A percentile compares a stretch with the other conserved stretches of the same genome.
Conservation (phyloP, 1,140 invertebrate genomes). For the Hermetia illucens region DNA sequence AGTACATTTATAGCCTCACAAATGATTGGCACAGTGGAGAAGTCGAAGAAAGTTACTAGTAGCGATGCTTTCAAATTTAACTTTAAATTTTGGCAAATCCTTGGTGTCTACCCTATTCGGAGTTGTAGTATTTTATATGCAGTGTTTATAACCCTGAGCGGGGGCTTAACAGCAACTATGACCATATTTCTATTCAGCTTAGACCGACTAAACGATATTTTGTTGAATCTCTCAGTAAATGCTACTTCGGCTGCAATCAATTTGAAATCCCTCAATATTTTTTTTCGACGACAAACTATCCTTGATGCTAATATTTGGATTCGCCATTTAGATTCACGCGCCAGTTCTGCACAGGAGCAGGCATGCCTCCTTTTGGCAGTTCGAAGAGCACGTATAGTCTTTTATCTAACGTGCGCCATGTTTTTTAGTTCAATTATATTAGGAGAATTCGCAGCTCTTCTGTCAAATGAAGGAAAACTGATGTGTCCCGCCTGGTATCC, state of each 20-base stretch:
- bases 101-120: conserved; percentile 11
- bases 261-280: conserved; percentile 22
- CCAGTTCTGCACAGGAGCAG: conserved; percentile 9
- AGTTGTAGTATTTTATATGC: conserved; percentile 6
- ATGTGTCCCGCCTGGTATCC: conserved; percentile 23
- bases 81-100: conserved; percentile 17
- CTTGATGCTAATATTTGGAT: conserved; percentile 10
- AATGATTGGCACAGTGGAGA: too few relatives aligned
- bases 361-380: conserved; percentile 8
- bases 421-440: conserved; percentile 18
- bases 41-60: too few relatives aligned
- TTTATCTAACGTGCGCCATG: conserved; percentile 15
- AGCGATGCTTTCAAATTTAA: conserved; percentile 16
- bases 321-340: conserved; percentile 11
- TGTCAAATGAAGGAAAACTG: conserved; percentile 10
- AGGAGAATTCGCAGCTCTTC: conserved; percentile 13
- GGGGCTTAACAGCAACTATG: conserved; percentile 19
- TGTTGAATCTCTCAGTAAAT: conserved; percentile 23
- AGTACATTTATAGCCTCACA: too few relatives aligned
- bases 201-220: conserved; percentile 13
- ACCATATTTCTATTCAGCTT: conserved; percentile 16
- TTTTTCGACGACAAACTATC: conserved; percentile 13
- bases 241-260: conserved; percentile 20
- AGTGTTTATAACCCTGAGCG: conserved; percentile 12
- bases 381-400: conserved; percentile 7